Conservation (phyloP, 2,888 invertebrate genomes). For the Sthenelais limicola region DNA sequence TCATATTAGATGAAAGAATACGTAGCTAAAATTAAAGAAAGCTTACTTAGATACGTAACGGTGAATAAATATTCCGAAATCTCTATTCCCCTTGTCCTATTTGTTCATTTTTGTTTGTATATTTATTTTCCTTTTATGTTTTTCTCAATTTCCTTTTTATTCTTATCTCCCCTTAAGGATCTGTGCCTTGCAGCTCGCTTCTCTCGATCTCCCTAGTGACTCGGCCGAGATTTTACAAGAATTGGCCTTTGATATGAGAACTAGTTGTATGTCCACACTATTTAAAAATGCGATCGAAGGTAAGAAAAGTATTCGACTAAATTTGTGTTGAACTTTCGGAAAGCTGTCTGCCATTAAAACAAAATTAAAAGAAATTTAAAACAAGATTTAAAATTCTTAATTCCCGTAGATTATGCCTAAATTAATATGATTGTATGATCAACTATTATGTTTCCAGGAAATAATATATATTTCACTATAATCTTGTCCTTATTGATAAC, state of each 20-base stretch:
- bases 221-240: slow-evolving; percentile 88
- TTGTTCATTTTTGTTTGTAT: neutral
- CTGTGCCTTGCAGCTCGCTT: slow-evolving; percentile 83
- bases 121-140: neutral
- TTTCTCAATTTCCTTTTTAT: neutral
- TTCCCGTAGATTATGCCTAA: too few species aligned
- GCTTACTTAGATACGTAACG: too few species aligned
- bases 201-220: slow-evolving; percentile 89
- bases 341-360: slow-evolving; percentile 9
- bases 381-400: too few species aligned
- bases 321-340: neutral
- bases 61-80: too few species aligned
- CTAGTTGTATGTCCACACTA: slow-evolving; percentile 88
- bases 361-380: too few species aligned
- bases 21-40: too few species aligned
- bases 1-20: too few species aligned
- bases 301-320: slow-evolving; percentile 43
- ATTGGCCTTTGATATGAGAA: slow-evolving; percentile 88
- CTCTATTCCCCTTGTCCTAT: neutral
- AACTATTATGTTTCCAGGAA: too few species aligned
- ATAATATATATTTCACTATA: too few species aligned
- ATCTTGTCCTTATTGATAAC: too few species aligned
- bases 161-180: slow-evolving; percentile 74
- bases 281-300: slow-evolving; percentile 87
- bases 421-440: too few species aligned